These are phyloP conservation scores for Diplosoma virens DNA, from an alignment of 23 tunicate species.

Conservation along the genomic window DNA sequence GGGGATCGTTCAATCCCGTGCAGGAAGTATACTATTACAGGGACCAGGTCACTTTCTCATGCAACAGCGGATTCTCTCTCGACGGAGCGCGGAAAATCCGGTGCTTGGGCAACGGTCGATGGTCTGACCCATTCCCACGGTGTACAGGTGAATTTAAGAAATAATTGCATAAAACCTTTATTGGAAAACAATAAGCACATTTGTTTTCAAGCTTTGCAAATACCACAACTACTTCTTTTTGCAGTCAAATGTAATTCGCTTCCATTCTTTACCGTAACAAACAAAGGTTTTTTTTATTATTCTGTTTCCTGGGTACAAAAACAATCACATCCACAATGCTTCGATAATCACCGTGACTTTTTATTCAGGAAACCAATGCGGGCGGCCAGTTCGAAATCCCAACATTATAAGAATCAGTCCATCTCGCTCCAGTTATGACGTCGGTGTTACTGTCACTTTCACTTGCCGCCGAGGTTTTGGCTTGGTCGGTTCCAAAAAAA, in stretches of 20 bases:
- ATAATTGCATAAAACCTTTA: no score
- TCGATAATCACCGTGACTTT: no score
- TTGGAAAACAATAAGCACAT: no score
- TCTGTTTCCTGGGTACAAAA: no score
- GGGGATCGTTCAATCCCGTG: not conserved
- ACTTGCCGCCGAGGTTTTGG: not conserved
- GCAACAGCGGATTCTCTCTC: not conserved
- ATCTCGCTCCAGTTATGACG: not conserved
- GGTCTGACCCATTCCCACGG: constrained; percentile 22
- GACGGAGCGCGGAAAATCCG: not conserved
- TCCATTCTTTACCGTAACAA: no score
- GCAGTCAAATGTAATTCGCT: no score
- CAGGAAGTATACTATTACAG: not conserved
- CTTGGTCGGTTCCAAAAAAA: not conserved
- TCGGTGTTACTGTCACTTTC: not conserved
- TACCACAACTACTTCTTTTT: no score
- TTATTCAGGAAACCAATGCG: not conserved
- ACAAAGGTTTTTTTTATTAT: no score
- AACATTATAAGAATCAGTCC: constrained; percentile 5
- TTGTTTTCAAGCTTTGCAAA: no score
- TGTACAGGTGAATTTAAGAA: no score
- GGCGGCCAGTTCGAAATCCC: not conserved
- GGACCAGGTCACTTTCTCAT: not conserved
- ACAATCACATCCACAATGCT: no score
- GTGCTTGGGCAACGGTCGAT: not conserved